A percentile compares a stretch with the other conserved stretches of the same genome.
Evolutionary conservation across 2,113 vertebrate genomes (phyloP).

Genomic region (Octodon degus): DNA sequence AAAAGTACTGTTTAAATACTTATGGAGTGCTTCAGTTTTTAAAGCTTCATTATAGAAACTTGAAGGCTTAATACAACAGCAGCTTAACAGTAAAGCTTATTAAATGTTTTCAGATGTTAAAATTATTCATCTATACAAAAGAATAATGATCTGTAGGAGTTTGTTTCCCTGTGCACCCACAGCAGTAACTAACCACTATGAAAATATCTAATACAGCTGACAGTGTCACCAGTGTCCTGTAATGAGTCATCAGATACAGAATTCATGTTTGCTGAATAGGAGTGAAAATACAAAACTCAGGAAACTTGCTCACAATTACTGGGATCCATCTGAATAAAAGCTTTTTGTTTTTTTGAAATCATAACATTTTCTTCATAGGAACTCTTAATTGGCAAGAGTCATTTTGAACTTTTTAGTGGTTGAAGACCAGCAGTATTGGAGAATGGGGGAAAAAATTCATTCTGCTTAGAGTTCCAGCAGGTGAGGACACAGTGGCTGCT

Average conservation of each 20-base stretch:
- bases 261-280: not conserved
- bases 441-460: not conserved
- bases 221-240: not conserved
- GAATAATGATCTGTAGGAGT: not conserved
- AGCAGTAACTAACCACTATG: not conserved
- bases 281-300: not conserved
- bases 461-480: slow-evolving; percentile 69
- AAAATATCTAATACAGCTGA: not conserved
- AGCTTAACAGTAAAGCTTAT: slow-evolving; percentile 51
- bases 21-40: not conserved
- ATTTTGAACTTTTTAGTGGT: not conserved
- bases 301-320: slow-evolving; percentile 31
- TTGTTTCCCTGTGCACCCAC: not conserved
- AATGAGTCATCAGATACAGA: not conserved
- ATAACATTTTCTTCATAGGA: not conserved
- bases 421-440: not conserved
- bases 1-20: slow-evolving; percentile 39
- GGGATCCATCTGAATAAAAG: slow-evolving; percentile 33
- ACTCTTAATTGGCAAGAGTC: not conserved
- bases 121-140: slow-evolving; percentile 28
- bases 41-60: slow-evolving; percentile 49
- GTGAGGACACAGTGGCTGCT: slow-evolving; percentile 75
- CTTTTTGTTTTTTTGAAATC: not conserved
- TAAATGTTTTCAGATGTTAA: slow-evolving; percentile 48
- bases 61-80: slow-evolving; percentile 35